Evolutionary conservation across 2,113 vertebrate genomes (phyloP), one percentile per base, ranked within the genome.

Genomic region (Nettapus auritus): DNA sequence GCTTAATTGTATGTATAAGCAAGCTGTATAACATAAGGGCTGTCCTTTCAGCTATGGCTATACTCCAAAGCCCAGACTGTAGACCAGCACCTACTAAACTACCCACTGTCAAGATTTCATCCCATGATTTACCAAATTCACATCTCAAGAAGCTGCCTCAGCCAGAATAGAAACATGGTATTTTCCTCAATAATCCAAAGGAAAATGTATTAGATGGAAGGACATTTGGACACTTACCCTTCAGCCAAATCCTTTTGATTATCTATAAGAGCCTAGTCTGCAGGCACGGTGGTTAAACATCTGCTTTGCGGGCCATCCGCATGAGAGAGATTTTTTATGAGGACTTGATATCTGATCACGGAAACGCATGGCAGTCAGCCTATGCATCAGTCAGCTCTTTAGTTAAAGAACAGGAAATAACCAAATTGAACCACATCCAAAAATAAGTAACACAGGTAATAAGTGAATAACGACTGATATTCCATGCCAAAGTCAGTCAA

Each of bases 321-420:
- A 66, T 18, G 48, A 34, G 13, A 80, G 46, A 67, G 15, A 46
- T 8, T 89, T 86, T 88, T 59, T 67, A 80, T 38, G 36, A 85
- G 79, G 26, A 70, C 69, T 67, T 3, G 3, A 6, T 38, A 91
- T 60, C 36, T 86, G 60, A 78, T 18, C 56, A 75, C 20, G 19
- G 53, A 86, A 96, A 88, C 46, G 34, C 0, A 1, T 13, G 48
- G 42, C 53, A 74, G 48, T 48, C 40, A 92, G 82, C 66, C 69
- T 52, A 90, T 66, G 7, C 42, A 50, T 93, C 80, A 71, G 57
- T 90, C 64, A 74, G 60, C 60, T 86, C 67, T 75, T 2, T 1
- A 92, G 53, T 60, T 83, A 88, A 96, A 88, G 56, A 90, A 83
- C 8, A 70, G 64, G 77, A 96, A 95, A 93, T 69, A 90, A 38